Percentiles rank a stretch among this genome's conserved stretches.
phyloP scores from a whole-genome alignment of 2,113 vertebrate species.

The Muntiacus reevesi region DNA sequence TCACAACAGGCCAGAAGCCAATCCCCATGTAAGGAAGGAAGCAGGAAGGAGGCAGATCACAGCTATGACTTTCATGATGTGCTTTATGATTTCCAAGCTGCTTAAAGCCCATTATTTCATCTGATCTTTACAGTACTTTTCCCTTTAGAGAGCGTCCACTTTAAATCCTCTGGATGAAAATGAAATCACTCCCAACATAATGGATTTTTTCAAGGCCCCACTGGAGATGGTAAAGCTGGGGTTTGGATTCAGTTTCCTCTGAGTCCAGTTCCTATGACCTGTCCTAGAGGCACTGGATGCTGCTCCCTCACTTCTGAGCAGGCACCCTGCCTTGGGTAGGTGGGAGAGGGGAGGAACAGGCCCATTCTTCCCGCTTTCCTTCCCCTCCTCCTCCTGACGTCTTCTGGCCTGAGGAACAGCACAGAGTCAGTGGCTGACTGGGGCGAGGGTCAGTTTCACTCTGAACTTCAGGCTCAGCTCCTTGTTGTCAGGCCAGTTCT shows the following conservation, averaged over 20 bases:
- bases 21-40: not conserved
- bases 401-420: constrained; percentile 53
- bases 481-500: constrained; percentile 76
- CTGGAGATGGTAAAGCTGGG: not conserved
- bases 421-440: constrained; percentile 78
- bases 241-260: not conserved
- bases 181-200: not conserved
- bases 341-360: not conserved
- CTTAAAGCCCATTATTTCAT: not conserved
- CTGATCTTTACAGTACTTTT: not conserved
- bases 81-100: not conserved
- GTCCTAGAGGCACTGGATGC: not conserved
- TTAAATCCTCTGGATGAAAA: not conserved
- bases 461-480: constrained; percentile 66
- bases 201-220: not conserved
- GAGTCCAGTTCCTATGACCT: not conserved
- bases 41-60: not conserved
- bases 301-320: not conserved
- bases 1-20: not conserved
- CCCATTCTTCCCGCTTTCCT: not conserved
- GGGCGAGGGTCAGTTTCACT: constrained; percentile 49
- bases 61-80: not conserved
- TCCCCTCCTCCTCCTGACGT: no score
- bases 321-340: not conserved
- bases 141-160: not conserved